phyloP scores from a whole-genome alignment of 2,888 invertebrate species.

The Campoplex capitator region DNA sequence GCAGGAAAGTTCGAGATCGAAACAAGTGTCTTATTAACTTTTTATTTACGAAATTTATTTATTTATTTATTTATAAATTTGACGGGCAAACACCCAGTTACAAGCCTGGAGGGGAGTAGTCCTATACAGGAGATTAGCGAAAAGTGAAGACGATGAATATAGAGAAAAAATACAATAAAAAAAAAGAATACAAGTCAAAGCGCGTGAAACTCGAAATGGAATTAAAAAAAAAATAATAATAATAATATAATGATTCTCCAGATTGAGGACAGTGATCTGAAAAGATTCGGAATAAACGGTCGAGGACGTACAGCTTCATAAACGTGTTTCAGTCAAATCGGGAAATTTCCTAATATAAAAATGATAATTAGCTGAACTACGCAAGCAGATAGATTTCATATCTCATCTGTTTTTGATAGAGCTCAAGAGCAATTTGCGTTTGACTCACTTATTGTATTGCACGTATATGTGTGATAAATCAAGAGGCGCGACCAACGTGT shows the following conservation, averaged over 20 bases:
- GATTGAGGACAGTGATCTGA: not conserved
- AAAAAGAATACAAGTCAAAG: too few relatives aligned
- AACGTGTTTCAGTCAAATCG: not conserved
- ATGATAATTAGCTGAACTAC: not conserved
- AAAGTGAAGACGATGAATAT: too few relatives aligned
- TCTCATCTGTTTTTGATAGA: constrained; percentile 11
- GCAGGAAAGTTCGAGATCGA: not conserved
- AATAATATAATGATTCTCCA: not conserved
- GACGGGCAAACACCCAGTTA: too few relatives aligned
- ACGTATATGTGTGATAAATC: constrained; percentile 34
- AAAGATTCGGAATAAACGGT: not conserved
- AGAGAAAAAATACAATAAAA: too few relatives aligned
- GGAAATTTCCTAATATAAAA: not conserved
- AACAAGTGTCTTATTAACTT: not conserved
- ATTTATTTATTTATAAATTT: too few relatives aligned
- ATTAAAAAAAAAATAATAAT: not conserved
- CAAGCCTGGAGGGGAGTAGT: too few relatives aligned
- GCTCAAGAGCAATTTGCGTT: not conserved
- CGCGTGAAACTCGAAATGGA: too few relatives aligned
- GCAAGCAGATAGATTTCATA: not conserved
- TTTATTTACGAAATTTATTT: too few relatives aligned
- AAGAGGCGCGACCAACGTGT: constrained; percentile 28
- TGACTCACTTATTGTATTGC: constrained; percentile 18
- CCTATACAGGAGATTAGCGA: too few relatives aligned
- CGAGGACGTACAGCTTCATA: not conserved